Percentiles rank a stretch among this genome's conserved stretches.
Conservation (phyloP, 64 coral and sea anemone species). For the Montipora efflorescens region DNA sequence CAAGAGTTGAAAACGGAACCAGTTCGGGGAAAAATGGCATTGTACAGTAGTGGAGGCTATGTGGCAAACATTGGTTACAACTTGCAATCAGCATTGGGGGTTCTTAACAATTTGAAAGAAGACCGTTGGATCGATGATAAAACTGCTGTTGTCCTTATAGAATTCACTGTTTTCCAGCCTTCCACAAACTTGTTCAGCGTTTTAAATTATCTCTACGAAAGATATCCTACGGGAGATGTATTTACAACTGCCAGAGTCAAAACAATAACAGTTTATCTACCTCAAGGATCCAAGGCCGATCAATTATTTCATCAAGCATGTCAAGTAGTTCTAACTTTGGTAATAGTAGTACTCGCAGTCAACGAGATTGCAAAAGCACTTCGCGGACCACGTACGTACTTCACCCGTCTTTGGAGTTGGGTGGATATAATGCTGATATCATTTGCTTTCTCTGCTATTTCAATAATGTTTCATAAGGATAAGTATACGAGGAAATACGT, state of each 20-base stretch:
- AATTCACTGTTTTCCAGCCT: slow-evolving; percentile 77
- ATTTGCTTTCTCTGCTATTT: slow-evolving; percentile 21
- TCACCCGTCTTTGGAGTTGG: slow-evolving; percentile 71
- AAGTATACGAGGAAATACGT: slow-evolving; percentile 48
- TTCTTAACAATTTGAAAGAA: slow-evolving; percentile 4
- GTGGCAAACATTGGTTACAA: slow-evolving; percentile 85
- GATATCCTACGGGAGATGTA: slow-evolving; percentile 43
- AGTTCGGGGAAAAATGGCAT: slow-evolving; percentile 31
- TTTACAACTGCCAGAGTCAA: slow-evolving; percentile 35
- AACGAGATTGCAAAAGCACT: slow-evolving; percentile 51
- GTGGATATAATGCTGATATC: slow-evolving; percentile 55
- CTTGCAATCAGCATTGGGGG: slow-evolving; percentile 6
- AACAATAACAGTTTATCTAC: slow-evolving; percentile 59
- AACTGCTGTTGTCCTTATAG: slow-evolving; percentile 62
- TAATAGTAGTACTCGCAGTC: slow-evolving; percentile 38
- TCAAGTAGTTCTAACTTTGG: slow-evolving; percentile 60
- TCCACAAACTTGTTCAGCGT: slow-evolving; percentile 57
- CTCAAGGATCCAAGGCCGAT: slow-evolving; percentile 25
- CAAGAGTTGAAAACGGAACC: slow-evolving; percentile 29
- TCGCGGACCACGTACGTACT: slow-evolving; percentile 37
- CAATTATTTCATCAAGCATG: slow-evolving; percentile 62
- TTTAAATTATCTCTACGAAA: slow-evolving; percentile 70
- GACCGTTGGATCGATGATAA: slow-evolving; percentile 69
- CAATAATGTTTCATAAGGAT: slow-evolving; percentile 68
- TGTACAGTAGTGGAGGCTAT: slow-evolving; percentile 72